Conservation (phyloP, 2,888 invertebrate genomes). For the Cryptocheilus praepositus region DNA sequence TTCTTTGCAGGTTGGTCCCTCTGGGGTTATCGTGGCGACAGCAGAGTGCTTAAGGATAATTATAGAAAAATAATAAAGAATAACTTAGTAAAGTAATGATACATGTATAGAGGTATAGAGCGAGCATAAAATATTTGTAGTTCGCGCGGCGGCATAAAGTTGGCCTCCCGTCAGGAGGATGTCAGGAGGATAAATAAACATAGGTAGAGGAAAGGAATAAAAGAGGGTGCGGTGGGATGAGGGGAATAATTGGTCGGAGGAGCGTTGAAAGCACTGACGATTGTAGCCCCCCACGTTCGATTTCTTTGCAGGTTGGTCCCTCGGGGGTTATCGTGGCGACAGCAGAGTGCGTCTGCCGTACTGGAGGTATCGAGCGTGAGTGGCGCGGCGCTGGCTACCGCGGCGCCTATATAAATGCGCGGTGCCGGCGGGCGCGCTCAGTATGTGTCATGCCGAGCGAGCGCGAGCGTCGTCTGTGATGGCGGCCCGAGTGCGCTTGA, state of each 20-base stretch:
- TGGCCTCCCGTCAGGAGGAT: too few relatives aligned
- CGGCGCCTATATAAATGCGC: slow-evolving; percentile 63
- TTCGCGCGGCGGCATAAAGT: too few relatives aligned
- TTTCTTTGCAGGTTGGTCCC: slow-evolving; percentile 49
- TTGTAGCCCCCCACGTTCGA: slow-evolving; percentile 25
- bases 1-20: too few relatives aligned
- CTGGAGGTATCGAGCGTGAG: slow-evolving; percentile 54
- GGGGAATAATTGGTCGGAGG: slow-evolving; percentile 8
- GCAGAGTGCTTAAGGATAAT: too few relatives aligned
- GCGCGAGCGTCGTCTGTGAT: slow-evolving; percentile 64
- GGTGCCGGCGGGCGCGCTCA: slow-evolving; percentile 61
- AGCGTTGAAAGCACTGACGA: slow-evolving; percentile 7
- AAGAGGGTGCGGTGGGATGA: not conserved
- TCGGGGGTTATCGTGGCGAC: slow-evolving; percentile 48
- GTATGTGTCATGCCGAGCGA: slow-evolving; percentile 70
- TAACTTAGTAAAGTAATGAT: too few relatives aligned
- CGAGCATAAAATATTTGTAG: too few relatives aligned
- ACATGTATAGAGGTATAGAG: too few relatives aligned
- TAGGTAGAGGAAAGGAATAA: too few relatives aligned
- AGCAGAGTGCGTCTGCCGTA: slow-evolving; percentile 41
- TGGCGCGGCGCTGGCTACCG: slow-evolving; percentile 52
- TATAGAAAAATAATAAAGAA: too few relatives aligned
- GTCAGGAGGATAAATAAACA: too few relatives aligned
- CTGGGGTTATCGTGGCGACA: too few relatives aligned
- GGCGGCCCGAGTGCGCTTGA: slow-evolving; percentile 72